phyloP scores from a whole-genome alignment of 2,113 vertebrate species.

The Perccottus glenii region DNA sequence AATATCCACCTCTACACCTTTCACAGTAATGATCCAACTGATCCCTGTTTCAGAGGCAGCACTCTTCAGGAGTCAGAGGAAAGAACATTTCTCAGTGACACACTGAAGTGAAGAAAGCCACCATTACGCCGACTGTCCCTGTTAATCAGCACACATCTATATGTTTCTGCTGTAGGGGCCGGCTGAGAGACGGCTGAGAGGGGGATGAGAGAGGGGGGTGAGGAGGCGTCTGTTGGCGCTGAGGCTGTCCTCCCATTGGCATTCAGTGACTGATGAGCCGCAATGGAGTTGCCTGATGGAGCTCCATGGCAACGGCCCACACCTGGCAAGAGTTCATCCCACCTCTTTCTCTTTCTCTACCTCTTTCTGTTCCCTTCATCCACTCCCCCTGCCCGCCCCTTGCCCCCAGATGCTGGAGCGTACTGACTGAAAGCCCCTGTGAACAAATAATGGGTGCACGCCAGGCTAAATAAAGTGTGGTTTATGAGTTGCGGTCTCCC shows the following conservation, averaged over 20 bases:
- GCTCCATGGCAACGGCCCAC: conserved; percentile 95
- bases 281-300: conserved; percentile 95
- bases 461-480: conserved; percentile 96
- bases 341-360: conserved; percentile 44
- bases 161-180: conserved; percentile 39
- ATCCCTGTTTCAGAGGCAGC: conserved; percentile 23
- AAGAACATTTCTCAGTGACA: conserved; percentile 23
- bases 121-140: conserved; percentile 36
- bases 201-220: conserved; percentile 10
- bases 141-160: conserved; percentile 65
- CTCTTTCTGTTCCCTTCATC: conserved; percentile 20
- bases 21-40: conserved; percentile 19
- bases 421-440: conserved; percentile 95
- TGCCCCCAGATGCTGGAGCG: conserved; percentile 87
- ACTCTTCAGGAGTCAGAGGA: conserved; percentile 23
- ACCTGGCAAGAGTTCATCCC: conserved; percentile 83
- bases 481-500: conserved; percentile 94
- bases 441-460: conserved; percentile 93
- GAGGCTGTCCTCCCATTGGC: conserved; percentile 79
- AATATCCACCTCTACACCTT: background rate
- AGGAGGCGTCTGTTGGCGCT: conserved; percentile 32
- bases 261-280: conserved; percentile 88
- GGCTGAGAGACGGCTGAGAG: conserved; percentile 22
- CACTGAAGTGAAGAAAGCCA: conserved; percentile 32
- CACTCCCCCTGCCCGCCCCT: conserved; percentile 63